Evolutionary conservation across 1,140 invertebrate species (phyloP).

Genomic region (Latrodectus geometricus): DNA sequence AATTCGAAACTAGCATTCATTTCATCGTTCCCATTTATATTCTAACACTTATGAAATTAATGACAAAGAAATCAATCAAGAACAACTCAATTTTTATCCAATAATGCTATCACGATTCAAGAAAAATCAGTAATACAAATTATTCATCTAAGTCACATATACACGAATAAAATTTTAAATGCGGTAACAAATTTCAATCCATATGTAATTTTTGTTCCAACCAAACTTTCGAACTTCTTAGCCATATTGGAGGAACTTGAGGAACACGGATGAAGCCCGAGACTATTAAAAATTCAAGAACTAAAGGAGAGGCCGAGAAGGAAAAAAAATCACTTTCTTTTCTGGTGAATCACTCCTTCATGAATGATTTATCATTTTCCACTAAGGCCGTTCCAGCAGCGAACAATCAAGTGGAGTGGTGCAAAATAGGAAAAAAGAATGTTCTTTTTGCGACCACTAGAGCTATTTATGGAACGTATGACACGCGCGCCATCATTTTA

Average conservation of each 20-base stretch:
- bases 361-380: slow-evolving; percentile 36
- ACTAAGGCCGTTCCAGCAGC: slow-evolving; percentile 11
- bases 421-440: slow-evolving; percentile 2
- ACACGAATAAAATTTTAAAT: no score
- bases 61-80: no score
- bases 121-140: no score
- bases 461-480: slow-evolving; percentile 19
- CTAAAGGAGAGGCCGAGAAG: background rate
- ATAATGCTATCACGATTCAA: no score
- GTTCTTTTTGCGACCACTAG: background rate
- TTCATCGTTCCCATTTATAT: no score
- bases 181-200: no score
- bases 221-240: background rate
- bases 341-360: slow-evolving; percentile 16
- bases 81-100: no score
- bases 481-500: no score
- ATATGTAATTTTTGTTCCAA: no score
- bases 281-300: background rate
- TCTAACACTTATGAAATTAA: no score
- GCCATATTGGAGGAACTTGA: background rate
- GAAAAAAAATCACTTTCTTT: slow-evolving; percentile 9
- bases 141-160: no score
- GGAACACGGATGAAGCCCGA: background rate
- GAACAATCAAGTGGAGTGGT: slow-evolving; percentile 43
- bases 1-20: no score